These are phyloP conservation scores for Fragum fragum DNA, from an alignment of 2,888 invertebrate genomes.

Conservation along the genomic window DNA sequence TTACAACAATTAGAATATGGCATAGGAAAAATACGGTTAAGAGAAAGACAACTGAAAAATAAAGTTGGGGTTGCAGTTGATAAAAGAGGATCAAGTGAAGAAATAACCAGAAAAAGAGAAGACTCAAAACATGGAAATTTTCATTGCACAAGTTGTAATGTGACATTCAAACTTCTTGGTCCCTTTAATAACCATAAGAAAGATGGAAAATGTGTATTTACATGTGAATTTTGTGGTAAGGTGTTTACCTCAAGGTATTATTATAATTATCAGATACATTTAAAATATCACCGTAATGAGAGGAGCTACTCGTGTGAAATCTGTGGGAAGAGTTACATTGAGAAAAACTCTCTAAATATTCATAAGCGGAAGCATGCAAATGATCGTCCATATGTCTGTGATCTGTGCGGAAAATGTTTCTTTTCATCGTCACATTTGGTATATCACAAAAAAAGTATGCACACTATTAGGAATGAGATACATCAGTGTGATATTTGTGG, in stretches of 20 bases:
- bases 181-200: constrained; percentile 56
- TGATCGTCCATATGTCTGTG: constrained; percentile 52
- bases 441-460: constrained; percentile 48
- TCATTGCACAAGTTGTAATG: constrained; percentile 57
- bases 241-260: constrained; percentile 44
- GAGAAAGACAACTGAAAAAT: too few species aligned
- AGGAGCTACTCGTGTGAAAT: constrained; percentile 48
- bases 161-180: constrained; percentile 46
- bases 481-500: constrained; percentile 60
- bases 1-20: too few species aligned
- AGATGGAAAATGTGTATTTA: constrained; percentile 59
- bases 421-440: constrained; percentile 39
- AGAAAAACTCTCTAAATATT: constrained; percentile 50
- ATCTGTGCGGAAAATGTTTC: constrained; percentile 59
- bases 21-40: too few species aligned
- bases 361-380: constrained; percentile 60
- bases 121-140: constrained; percentile 16
- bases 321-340: constrained; percentile 56
- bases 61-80: too few species aligned
- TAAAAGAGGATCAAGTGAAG: too few species aligned
- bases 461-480: constrained; percentile 33
- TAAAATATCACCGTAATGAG: constrained; percentile 56
- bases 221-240: constrained; percentile 65
- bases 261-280: constrained; percentile 51
- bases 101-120: not conserved